Evolutionary conservation across 2,113 vertebrate species (phyloP).

Genomic region (Silurus glanis): DNA sequence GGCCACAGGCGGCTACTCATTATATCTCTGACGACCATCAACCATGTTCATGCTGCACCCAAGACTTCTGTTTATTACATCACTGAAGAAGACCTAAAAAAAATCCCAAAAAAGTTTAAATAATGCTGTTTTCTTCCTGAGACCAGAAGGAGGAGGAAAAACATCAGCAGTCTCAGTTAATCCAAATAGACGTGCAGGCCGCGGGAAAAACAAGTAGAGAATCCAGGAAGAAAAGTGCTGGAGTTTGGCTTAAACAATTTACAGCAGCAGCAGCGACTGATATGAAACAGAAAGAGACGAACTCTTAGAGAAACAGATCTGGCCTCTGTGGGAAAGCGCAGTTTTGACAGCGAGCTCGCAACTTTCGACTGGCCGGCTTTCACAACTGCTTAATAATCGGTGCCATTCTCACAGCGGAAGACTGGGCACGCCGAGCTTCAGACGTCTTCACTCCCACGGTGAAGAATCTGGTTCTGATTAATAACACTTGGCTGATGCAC

Average conservation of each 20-base stretch:
- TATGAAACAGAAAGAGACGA: conserved; percentile 42
- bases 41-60: conserved; percentile 28
- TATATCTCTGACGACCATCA: conserved; percentile 51
- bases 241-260: conserved; percentile 44
- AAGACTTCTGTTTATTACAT: conserved; percentile 51
- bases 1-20: conserved; percentile 51
- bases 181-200: conserved; percentile 52
- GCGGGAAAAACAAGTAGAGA: conserved; percentile 40
- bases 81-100: conserved; percentile 56
- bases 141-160: conserved; percentile 27
- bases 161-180: conserved; percentile 53
- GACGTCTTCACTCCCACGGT: conserved; percentile 35
- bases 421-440: neutral
- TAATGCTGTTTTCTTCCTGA: conserved; percentile 45
- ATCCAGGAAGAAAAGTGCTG: conserved; percentile 49
- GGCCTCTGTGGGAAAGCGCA: neutral
- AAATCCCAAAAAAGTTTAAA: conserved; percentile 49
- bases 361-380: conserved; percentile 25
- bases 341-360: conserved; percentile 32
- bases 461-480: conserved; percentile 42
- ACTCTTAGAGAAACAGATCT: conserved; percentile 29
- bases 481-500: conserved; percentile 33
- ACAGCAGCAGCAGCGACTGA: conserved; percentile 42
- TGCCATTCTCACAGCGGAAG: conserved; percentile 22
- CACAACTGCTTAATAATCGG: conserved; percentile 34